A percentile compares a stretch with the other conserved stretches of the same genome.
These are phyloP conservation scores for Archocentrus centrarchus DNA, from an alignment of 2,113 vertebrate species.

Conservation along the genomic window DNA sequence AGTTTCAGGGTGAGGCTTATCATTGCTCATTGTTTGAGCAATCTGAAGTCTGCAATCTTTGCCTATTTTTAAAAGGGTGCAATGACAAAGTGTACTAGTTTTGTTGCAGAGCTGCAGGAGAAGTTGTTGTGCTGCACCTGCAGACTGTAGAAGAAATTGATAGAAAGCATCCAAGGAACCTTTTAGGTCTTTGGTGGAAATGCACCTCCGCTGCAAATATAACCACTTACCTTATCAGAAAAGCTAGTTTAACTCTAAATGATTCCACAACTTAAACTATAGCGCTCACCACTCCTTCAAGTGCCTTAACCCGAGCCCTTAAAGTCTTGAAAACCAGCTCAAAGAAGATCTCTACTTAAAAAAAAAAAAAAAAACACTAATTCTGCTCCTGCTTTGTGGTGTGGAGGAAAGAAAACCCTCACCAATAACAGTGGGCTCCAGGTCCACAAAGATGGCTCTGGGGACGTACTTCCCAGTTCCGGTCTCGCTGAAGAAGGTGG, in stretches of 20 bases:
- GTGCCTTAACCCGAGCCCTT: background rate
- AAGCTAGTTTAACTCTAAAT: background rate
- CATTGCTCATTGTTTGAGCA: background rate
- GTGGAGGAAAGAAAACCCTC: background rate
- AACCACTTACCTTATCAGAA: background rate
- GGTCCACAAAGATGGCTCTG: constrained; percentile 75
- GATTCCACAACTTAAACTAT: background rate
- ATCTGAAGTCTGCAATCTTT: background rate
- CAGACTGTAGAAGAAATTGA: background rate
- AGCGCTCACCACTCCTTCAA: background rate
- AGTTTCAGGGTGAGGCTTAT: constrained; percentile 1
- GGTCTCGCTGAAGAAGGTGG: constrained; percentile 76
- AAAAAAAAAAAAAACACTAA: too few species aligned
- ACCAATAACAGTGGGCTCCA: constrained; percentile 77
- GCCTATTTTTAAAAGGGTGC: background rate
- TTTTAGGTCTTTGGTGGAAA: background rate
- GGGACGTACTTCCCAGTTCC: constrained; percentile 73
- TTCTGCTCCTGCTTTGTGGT: background rate
- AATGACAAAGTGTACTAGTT: background rate
- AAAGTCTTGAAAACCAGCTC: background rate
- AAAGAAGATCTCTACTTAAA: background rate
- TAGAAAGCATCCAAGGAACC: background rate
- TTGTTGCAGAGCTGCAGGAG: too few species aligned
- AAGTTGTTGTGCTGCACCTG: too few species aligned
- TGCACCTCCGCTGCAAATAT: background rate